Evolutionary conservation across 2,888 invertebrate genomes (phyloP), one percentile per base, ranked within the genome.

Genomic region (Lasioglossum morio): DNA sequence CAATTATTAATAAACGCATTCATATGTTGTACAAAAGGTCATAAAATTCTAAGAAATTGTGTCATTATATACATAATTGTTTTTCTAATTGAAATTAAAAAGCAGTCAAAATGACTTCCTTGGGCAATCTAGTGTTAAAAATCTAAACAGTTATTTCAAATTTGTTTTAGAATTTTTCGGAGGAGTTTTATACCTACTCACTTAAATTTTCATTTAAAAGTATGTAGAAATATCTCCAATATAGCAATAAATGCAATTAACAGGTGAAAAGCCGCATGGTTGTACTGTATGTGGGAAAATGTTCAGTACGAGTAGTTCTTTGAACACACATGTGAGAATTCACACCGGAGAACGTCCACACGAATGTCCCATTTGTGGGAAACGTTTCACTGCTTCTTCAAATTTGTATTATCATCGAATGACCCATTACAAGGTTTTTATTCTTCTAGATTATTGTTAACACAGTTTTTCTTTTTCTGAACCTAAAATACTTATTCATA

Each of bases 391-490:
- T 0, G 97, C 97, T 69, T 97, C 97, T 87, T 97, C 97, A 16
- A 97, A 98, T 94, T 96, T 97, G 27, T 98, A 98, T 94, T 97
- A 97, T 92, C 97, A 98, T 94, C 96, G 97, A 76, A 97, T 98
- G 97, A 97, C 97, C 0, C 97, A 97, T 92, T 97, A 96, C 43
- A 97, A 97, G 96, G 97, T 97, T 77, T 85, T 53, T 23, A 63
- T 73, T 37, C 46, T 69, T 16, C 10, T 72, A 14, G 16, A 79
- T 53, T 70, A 69, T 8, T 46, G 23, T 34, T 37, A 48, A 43
- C 37, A 63, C 4, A 37, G 43, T 19, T 16, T 48, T 73, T 4
- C 23, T n/a, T n/a, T 53, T 53, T 10, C 53, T 23, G 53, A 23
- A 23, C 23, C 8, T 3, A n/a, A 53, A 53, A n/a, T n/a, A 10